Evolutionary conservation across 2,113 vertebrate species (phyloP).

Genomic region (Nothoprocta pentlandii): DNA sequence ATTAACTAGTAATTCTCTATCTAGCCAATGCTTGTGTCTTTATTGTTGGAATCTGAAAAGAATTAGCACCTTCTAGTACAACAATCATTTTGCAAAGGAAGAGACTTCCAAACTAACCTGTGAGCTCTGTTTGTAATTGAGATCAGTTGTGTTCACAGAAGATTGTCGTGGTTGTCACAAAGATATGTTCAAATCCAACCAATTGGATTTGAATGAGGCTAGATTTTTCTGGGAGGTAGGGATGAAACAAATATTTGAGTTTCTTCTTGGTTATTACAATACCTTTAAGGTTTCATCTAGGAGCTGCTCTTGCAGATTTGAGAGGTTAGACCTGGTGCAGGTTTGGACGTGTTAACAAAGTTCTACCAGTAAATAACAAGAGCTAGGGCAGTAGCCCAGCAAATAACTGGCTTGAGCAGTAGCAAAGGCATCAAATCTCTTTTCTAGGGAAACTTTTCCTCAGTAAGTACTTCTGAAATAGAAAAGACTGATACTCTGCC

Average conservation of each 20-base stretch:
- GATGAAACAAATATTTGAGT: neutral
- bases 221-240: neutral
- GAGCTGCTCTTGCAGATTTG: neutral
- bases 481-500: neutral
- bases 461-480: neutral
- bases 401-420: neutral
- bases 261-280: neutral
- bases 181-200: too few species aligned
- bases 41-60: too few species aligned
- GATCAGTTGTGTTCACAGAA: neutral
- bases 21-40: too few species aligned
- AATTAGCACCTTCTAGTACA: too few species aligned
- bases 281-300: neutral
- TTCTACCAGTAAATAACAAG: neutral
- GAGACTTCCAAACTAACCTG: accelerated
- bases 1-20: too few species aligned
- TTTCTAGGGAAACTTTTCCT: neutral
- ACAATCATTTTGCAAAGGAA: neutral
- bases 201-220: neutral
- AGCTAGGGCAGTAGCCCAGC: too few species aligned
- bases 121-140: neutral
- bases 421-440: neutral
- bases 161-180: accelerated
- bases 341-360: neutral
- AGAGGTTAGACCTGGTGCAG: neutral